These are phyloP conservation scores for Neria commutata DNA, from an alignment of 2,888 invertebrate species.

Conservation along the genomic window DNA sequence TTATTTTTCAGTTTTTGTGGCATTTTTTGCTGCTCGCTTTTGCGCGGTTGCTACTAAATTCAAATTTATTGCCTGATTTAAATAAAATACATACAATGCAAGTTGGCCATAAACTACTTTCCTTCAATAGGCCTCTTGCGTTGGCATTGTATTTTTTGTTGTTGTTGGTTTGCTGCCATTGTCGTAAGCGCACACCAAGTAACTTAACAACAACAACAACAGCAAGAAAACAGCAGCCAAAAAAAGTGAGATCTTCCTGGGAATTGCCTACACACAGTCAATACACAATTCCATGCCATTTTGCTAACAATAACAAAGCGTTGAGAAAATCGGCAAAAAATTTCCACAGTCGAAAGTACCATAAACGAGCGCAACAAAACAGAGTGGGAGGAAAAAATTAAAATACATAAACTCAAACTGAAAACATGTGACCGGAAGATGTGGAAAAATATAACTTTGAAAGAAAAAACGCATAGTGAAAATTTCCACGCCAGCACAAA, in stretches of 20 bases:
- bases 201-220: too few species aligned
- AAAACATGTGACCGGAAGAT: conserved; percentile 6
- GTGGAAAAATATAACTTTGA: background rate
- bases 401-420: background rate
- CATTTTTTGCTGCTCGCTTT: background rate
- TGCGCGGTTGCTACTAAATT: background rate
- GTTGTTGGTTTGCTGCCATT: too few species aligned
- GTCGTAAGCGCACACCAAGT: too few species aligned
- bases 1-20: too few species aligned
- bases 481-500: background rate
- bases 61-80: background rate
- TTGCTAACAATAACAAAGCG: conserved; percentile 2
- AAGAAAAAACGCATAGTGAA: conserved; percentile 1
- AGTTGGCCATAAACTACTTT: background rate
- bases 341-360: background rate
- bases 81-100: background rate
- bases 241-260: background rate
- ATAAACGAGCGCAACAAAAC: background rate
- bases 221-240: background rate
- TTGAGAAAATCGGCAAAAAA: conserved; percentile 7
- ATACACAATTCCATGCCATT: background rate
- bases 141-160: background rate
- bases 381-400: background rate
- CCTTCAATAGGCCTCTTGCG: background rate
- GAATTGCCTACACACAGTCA: background rate